Conservation (phyloP, 2,888 invertebrate species). For the Odontocolon sp. region DNA sequence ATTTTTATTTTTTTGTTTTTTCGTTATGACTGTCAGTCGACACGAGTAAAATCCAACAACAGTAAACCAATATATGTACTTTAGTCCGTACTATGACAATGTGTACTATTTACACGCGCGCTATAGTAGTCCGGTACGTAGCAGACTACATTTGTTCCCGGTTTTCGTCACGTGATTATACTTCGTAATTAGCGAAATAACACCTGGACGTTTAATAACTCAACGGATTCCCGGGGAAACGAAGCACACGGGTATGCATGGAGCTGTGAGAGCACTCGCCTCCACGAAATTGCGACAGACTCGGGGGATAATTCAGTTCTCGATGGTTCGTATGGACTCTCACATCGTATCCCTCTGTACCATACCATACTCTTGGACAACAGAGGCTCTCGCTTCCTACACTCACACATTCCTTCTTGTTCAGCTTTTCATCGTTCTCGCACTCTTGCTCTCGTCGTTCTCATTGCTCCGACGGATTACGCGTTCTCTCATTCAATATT, state of each 20-base stretch:
- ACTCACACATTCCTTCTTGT: background rate
- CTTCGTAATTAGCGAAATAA: constrained; percentile 65
- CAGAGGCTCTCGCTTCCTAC: background rate
- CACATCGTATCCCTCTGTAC: background rate
- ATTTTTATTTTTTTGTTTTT: background rate
- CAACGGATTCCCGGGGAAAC: constrained; percentile 46
- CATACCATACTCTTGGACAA: background rate
- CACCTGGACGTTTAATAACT: constrained; percentile 67
- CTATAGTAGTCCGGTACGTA: constrained; percentile 15
- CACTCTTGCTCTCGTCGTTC: background rate
- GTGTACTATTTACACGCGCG: constrained; percentile 22
- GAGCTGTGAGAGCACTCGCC: background rate
- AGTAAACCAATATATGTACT: no score
- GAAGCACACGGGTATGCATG: no score
- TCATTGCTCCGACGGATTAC: background rate
- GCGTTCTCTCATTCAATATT: no score
- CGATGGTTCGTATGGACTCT: constrained; percentile 1
- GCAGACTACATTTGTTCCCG: constrained; percentile 57
- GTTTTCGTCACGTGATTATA: constrained; percentile 64
- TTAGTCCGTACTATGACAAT: no score
- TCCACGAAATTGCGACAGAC: constrained; percentile 18
- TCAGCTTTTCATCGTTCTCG: background rate
- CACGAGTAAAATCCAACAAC: background rate
- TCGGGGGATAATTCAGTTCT: constrained; percentile 42
- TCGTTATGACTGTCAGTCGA: background rate